Evolutionary conservation across 2,888 invertebrate genomes (phyloP).

Genomic region (Galerucella nymphaeae): DNA sequence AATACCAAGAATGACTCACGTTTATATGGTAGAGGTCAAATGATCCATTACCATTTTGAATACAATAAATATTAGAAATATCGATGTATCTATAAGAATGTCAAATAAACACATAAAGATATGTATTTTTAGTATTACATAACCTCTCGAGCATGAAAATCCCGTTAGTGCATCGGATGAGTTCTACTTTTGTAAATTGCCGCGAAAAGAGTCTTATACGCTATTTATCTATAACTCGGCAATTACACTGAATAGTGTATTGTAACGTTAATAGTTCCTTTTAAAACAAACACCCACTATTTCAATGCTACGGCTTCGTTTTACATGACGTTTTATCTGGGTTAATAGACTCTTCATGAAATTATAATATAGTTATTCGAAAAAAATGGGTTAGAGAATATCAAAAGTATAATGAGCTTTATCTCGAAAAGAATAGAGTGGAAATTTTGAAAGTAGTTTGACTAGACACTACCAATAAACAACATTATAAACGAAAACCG

Average conservation of each 20-base stretch:
- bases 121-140: slow-evolving; percentile 8
- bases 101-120: neutral
- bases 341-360: neutral
- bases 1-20: no score
- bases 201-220: slow-evolving; percentile 15
- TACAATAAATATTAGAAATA: no score
- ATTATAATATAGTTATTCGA: no score
- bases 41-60: no score
- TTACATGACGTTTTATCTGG: neutral
- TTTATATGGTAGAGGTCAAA: no score
- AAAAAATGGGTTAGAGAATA: no score
- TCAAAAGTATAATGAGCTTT: no score
- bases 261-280: slow-evolving; percentile 28
- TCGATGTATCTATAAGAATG: no score
- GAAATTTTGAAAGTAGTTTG: no score
- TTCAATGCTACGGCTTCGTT: neutral
- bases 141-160: slow-evolving; percentile 3
- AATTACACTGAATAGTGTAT: slow-evolving; percentile 28
- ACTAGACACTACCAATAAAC: neutral
- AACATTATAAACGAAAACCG: slow-evolving; percentile 1
- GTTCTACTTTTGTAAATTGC: slow-evolving; percentile 28
- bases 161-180: slow-evolving; percentile 9
- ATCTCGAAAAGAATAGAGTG: no score
- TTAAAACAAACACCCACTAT: slow-evolving; percentile 26
- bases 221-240: slow-evolving; percentile 21